These are phyloP conservation scores for Calosoma granatense DNA, from an alignment of 1,140 invertebrate genomes.

Conservation along the genomic window DNA sequence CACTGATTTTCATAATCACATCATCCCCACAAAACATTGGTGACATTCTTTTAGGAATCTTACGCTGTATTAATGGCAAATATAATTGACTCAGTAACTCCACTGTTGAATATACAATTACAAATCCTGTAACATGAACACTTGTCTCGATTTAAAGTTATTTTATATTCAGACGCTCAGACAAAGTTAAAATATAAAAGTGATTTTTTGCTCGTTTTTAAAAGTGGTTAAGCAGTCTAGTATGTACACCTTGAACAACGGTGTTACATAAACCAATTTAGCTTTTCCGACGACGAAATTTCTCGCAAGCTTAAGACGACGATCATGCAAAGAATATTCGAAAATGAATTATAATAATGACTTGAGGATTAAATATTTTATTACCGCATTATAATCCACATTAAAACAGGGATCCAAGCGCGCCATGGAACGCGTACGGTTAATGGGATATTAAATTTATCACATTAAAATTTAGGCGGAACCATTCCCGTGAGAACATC, in stretches of 20 bases:
- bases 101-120: no score
- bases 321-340: background rate
- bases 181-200: background rate
- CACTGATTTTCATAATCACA: no score
- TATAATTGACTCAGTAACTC: no score
- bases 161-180: background rate
- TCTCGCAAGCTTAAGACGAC: background rate
- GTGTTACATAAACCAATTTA: background rate
- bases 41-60: no score
- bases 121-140: no score
- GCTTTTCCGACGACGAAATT: background rate
- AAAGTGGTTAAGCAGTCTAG: background rate
- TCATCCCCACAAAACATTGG: no score
- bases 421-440: background rate
- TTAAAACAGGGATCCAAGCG: background rate
- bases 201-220: background rate
- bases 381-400: background rate
- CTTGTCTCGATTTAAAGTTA: no score
- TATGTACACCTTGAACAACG: background rate
- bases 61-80: no score
- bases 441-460: background rate
- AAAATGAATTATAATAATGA: background rate
- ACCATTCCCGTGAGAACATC: background rate
- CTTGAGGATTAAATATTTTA: background rate
- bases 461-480: background rate